Conservation (phyloP, 2,888 invertebrate genomes). For the Zhuqinia jingwanae region DNA sequence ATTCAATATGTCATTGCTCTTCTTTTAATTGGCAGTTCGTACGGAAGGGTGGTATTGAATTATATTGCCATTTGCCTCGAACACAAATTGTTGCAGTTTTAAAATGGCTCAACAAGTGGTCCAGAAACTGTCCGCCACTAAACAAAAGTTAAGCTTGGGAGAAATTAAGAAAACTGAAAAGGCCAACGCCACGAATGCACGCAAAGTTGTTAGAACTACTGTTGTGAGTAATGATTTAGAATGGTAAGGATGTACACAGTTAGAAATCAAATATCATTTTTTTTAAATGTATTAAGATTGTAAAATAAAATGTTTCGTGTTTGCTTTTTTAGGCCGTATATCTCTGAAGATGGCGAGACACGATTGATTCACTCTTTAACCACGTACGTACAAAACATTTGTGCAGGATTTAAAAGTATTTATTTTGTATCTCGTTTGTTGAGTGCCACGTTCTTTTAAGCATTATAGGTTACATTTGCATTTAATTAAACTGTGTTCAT, state of each 20-base stretch:
- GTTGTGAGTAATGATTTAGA: conserved; percentile 73
- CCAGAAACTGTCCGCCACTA: conserved; percentile 68
- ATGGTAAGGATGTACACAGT: conserved; percentile 72
- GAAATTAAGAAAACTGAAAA: conserved; percentile 71
- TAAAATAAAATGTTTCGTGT: too few species aligned
- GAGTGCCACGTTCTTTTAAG: too few species aligned
- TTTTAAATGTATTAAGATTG: too few species aligned
- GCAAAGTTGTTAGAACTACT: conserved; percentile 62
- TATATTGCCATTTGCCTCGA: too few species aligned
- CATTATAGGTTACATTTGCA: neutral
- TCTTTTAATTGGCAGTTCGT: too few species aligned
- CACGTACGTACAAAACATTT: conserved; percentile 1
- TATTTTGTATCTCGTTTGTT: too few species aligned
- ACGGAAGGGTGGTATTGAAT: too few species aligned
- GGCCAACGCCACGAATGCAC: conserved; percentile 19
- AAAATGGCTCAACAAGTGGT: conserved; percentile 42
- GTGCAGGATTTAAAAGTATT: too few species aligned
- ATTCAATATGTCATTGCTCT: too few species aligned
- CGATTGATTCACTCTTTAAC: neutral
- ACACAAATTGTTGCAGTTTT: too few species aligned
- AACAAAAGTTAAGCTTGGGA: conserved; percentile 75
- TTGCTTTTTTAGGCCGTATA: conserved; percentile 34
- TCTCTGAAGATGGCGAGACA: conserved; percentile 19
- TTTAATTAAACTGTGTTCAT: neutral
- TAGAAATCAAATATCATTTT: neutral